Conservation (phyloP, 2,888 invertebrate genomes). For the Acanthoscelides obtectus region DNA sequence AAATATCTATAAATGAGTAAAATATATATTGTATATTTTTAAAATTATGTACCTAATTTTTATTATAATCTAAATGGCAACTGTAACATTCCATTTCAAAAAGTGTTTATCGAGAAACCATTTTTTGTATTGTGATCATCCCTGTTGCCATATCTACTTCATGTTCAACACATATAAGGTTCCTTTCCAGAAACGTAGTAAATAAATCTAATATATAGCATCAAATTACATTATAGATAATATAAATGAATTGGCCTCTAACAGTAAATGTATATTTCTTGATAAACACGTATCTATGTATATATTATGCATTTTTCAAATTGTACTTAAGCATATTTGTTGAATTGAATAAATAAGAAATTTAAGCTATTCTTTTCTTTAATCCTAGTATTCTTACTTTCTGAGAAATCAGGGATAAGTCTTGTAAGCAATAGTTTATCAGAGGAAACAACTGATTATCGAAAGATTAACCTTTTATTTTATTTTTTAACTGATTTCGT, state of each 20-base stretch:
- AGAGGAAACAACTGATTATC: too few species aligned
- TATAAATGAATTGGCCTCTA: neutral
- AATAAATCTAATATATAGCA: neutral
- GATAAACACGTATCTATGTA: conserved; percentile 5
- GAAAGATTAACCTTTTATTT: too few species aligned
- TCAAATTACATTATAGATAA: neutral
- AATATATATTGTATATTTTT: conserved; percentile 14
- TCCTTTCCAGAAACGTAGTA: neutral
- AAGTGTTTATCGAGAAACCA: conserved; percentile 5
- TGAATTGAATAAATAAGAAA: conserved; percentile 9
- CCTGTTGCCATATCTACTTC: neutral
- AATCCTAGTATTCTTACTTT: too few species aligned
- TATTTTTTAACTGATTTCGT: too few species aligned
- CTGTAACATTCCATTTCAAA: conserved; percentile 12
- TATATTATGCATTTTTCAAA: neutral
- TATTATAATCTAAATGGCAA: conserved; percentile 5
- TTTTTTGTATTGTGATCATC: neutral
- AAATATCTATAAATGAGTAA: conserved; percentile 5
- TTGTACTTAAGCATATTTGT: conserved; percentile 13
- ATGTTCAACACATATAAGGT: neutral
- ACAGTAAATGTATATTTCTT: conserved; percentile 4
- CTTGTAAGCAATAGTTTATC: too few species aligned
- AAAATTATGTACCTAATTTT: conserved; percentile 7
- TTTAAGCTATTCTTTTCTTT: neutral
- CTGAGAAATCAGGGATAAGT: too few species aligned